A percentile compares a stretch with the other conserved stretches of the same genome.
Evolutionary conservation across 2,113 vertebrate species (phyloP).

Genomic region (Amblyornis subalaris): DNA sequence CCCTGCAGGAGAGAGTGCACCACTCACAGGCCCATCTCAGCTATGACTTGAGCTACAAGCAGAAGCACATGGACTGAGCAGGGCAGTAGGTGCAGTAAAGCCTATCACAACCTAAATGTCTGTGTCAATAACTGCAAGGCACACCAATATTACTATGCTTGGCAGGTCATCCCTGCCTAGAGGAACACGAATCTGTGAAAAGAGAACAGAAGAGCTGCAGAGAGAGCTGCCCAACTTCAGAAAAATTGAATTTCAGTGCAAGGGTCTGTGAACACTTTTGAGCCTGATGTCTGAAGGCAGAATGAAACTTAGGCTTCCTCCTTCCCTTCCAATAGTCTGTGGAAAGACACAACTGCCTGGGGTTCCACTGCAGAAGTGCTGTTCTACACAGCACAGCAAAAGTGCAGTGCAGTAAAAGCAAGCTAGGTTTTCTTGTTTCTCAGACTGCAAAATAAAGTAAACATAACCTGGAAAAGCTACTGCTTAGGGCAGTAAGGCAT

Average conservation of each 20-base stretch:
- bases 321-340: not conserved
- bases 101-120: not conserved
- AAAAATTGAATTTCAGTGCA: not conserved
- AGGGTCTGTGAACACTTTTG: not conserved
- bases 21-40: not conserved
- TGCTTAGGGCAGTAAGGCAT: not conserved
- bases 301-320: not conserved
- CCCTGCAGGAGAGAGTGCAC: not conserved
- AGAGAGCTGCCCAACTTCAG: not conserved
- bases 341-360: not conserved
- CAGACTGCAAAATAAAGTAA: not conserved
- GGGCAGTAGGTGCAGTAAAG: not conserved
- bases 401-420: not conserved
- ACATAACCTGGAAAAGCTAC: not conserved
- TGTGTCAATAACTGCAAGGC: not conserved
- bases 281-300: not conserved
- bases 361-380: not conserved
- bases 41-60: not conserved
- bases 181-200: not conserved
- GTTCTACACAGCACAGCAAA: not conserved
- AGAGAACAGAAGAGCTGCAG: not conserved
- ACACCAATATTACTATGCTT: not conserved
- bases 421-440: not conserved
- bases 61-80: not conserved
- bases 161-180: not conserved